Evolutionary conservation across 2,888 invertebrate species (phyloP).

Genomic region (Tetrapedia diversipes): DNA sequence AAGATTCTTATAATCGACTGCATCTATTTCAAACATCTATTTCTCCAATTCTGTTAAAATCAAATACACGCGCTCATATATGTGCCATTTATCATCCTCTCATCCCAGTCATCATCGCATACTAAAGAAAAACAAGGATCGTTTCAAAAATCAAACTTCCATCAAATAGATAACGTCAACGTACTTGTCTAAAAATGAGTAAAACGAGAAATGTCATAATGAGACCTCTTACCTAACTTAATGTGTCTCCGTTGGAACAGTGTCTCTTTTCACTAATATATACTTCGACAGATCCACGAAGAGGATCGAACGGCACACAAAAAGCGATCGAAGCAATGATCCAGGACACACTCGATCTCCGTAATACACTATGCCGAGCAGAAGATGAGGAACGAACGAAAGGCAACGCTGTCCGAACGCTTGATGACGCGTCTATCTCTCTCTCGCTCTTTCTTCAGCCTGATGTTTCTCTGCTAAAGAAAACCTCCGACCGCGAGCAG

Average conservation of each 20-base stretch:
- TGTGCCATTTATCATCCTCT: too few species aligned
- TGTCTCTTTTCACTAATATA: background rate
- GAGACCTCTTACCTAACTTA: conserved; percentile 49
- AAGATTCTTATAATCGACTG: too few species aligned
- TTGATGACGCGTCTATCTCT: conserved; percentile 64
- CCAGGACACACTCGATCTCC: conserved; percentile 27
- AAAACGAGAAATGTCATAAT: conserved; percentile 1
- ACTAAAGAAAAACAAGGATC: too few species aligned
- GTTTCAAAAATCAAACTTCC: background rate
- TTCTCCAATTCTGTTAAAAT: too few species aligned
- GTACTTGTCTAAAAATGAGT: too few species aligned
- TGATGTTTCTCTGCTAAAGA: conserved; percentile 52
- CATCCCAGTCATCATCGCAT: too few species aligned
- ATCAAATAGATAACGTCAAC: too few species aligned
- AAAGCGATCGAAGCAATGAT: conserved; percentile 21
- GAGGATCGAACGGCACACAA: conserved; percentile 9
- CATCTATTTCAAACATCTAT: too few species aligned
- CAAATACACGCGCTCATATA: too few species aligned
- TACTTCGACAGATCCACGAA: background rate
- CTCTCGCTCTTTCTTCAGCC: conserved; percentile 25
- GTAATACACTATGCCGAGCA: conserved; percentile 15
- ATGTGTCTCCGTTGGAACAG: conserved; percentile 21
- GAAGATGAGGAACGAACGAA: conserved; percentile 30
- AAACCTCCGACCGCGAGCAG: conserved; percentile 56
- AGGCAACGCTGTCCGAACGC: conserved; percentile 53